phyloP scores from a whole-genome alignment of 2,113 vertebrate species.

The Odontophorus gujanensis region DNA sequence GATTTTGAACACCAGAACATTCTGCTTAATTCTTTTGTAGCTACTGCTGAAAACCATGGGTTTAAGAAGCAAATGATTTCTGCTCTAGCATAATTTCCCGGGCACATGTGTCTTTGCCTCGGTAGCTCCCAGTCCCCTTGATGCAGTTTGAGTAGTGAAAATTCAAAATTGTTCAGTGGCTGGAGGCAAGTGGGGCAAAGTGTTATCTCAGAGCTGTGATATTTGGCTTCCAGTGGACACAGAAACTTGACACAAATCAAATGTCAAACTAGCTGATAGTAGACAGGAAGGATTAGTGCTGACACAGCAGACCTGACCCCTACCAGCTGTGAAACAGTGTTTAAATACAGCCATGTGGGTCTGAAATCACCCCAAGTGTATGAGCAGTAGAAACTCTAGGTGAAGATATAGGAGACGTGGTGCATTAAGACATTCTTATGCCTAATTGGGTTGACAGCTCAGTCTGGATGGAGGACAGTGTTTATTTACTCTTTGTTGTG shows the following conservation, averaged over 20 bases:
- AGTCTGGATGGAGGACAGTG: slow-evolving; percentile 79
- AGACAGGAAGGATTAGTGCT: slow-evolving; percentile 88
- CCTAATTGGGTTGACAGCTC: slow-evolving; percentile 89
- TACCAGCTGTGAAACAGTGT: slow-evolving; percentile 68
- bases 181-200: slow-evolving; percentile 61
- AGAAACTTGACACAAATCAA: slow-evolving; percentile 81
- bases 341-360: slow-evolving; percentile 73
- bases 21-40: slow-evolving; percentile 25
- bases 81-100: background rate
- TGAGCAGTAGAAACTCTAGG: slow-evolving; percentile 73
- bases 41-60: background rate
- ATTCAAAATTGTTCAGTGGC: slow-evolving; percentile 23
- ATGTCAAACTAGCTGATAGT: slow-evolving; percentile 81
- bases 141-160: slow-evolving; percentile 13
- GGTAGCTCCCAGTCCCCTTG: background rate
- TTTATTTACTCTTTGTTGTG: slow-evolving; percentile 90
- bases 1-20: background rate
- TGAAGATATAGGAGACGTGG: slow-evolving; percentile 73
- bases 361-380: slow-evolving; percentile 77
- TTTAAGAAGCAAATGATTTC: background rate
- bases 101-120: background rate
- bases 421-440: slow-evolving; percentile 68
- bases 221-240: slow-evolving; percentile 75
- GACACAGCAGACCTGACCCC: slow-evolving; percentile 82
- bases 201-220: slow-evolving; percentile 75